Evolutionary conservation across 2,797 vertebrate species (phyloP).

Genomic region (Kryptopterus vitreolus): DNA sequence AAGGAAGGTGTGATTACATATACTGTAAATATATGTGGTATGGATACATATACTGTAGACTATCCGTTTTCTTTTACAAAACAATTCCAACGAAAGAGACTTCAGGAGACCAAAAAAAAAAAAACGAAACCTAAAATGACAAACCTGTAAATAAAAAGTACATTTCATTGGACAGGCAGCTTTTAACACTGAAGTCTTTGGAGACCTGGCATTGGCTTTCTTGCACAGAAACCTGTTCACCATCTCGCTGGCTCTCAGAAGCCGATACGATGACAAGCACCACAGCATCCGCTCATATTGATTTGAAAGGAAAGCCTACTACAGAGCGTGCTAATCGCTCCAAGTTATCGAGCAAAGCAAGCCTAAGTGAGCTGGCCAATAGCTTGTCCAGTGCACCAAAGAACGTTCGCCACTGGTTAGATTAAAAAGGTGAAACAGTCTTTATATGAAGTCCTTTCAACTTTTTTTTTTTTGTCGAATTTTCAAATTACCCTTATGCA

Average conservation of each 20-base stretch:
- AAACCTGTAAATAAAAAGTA: slow-evolving; percentile 36
- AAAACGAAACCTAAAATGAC: slow-evolving; percentile 1
- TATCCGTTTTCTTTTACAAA: not conserved
- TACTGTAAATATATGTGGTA: not conserved
- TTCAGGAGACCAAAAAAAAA: not conserved
- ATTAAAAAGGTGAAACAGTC: slow-evolving; percentile 30
- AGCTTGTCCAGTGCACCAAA: slow-evolving; percentile 22
- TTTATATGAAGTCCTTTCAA: slow-evolving; percentile 5
- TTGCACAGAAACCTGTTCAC: slow-evolving; percentile 28
- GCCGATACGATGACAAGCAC: slow-evolving; percentile 26
- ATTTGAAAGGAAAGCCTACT: slow-evolving; percentile 51
- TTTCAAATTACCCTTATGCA: not conserved
- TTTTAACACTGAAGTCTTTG: slow-evolving; percentile 1
- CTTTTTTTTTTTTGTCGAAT: slow-evolving; percentile 11
- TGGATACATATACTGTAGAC: not conserved
- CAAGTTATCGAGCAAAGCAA: slow-evolving; percentile 30
- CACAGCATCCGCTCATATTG: slow-evolving; percentile 46
- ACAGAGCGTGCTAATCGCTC: slow-evolving; percentile 45
- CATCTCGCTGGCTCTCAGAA: slow-evolving; percentile 28
- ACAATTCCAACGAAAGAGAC: not conserved
- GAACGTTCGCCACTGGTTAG: slow-evolving; percentile 20
- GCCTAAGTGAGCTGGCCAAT: slow-evolving; percentile 13
- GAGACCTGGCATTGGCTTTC: slow-evolving; percentile 36
- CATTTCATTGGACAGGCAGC: not conserved
- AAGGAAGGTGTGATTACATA: not conserved